A percentile compares a stretch with the other conserved stretches of the same genome.
Conservation (phyloP, 2,888 invertebrate genomes). For the Drosophila antonietae region DNA sequence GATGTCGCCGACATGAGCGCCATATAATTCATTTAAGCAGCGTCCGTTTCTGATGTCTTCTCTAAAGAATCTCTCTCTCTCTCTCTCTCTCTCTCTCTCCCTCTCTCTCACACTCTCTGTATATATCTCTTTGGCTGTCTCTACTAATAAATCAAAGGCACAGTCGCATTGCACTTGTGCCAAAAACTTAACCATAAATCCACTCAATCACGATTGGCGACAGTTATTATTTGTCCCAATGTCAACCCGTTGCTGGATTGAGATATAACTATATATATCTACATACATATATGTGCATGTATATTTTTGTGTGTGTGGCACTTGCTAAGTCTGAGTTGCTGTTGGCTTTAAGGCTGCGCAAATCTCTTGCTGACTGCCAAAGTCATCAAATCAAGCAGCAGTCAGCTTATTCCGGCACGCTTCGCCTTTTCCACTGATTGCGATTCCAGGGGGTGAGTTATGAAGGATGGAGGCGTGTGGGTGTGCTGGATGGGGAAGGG, state of each 20-base stretch:
- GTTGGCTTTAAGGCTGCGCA: conserved; percentile 26
- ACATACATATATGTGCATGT: background rate
- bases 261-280: background rate
- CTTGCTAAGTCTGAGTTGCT: background rate
- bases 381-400: conserved; percentile 66
- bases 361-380: conserved; percentile 44
- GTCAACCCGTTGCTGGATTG: conserved; percentile 45
- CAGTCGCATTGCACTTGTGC: conserved; percentile 58
- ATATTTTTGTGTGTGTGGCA: background rate
- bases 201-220: conserved; percentile 73
- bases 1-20: conserved; percentile 64
- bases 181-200: conserved; percentile 54
- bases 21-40: conserved; percentile 68
- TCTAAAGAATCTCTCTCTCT: background rate
- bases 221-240: conserved; percentile 70
- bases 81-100: too few species aligned
- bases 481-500: background rate
- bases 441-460: conserved; percentile 25
- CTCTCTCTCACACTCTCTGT: too few species aligned
- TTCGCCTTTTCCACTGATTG: conserved; percentile 43
- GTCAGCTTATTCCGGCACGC: conserved; percentile 53
- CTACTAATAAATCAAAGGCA: conserved; percentile 52
- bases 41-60: conserved; percentile 30
- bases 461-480: background rate
- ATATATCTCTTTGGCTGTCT: background rate